A percentile compares a stretch with the other conserved stretches of the same genome.
phyloP scores from a whole-genome alignment of 2,888 invertebrate species.

The Cybosia mesomella region DNA sequence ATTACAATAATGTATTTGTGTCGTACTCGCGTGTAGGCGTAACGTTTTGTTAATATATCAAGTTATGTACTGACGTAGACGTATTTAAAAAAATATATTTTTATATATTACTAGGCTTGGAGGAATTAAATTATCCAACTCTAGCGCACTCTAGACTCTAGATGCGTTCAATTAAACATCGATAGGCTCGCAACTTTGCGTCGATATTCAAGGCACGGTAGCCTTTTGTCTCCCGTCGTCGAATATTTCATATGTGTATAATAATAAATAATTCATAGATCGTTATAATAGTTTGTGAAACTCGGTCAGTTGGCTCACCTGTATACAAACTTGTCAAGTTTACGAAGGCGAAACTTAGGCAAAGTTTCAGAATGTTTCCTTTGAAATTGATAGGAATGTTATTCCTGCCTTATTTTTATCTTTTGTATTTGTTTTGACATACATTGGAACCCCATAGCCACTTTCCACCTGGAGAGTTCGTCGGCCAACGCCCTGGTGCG shows the following conservation, averaged over 20 bases:
- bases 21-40: slow-evolving; percentile 8
- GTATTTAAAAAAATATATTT: background rate
- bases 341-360: background rate
- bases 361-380: background rate
- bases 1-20: slow-evolving; percentile 11
- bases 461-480: too few relatives aligned
- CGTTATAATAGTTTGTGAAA: slow-evolving; percentile 5
- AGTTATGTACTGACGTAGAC: background rate
- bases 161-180: too few relatives aligned
- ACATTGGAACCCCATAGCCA: background rate
- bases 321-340: background rate
- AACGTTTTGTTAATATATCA: slow-evolving; percentile 9
- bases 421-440: background rate
- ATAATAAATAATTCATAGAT: background rate
- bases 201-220: too few relatives aligned
- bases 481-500: too few relatives aligned
- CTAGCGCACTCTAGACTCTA: too few relatives aligned
- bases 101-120: background rate
- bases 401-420: too few relatives aligned
- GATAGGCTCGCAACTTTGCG: too few relatives aligned
- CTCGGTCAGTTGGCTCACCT: background rate
- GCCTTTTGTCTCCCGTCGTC: too few relatives aligned
- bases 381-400: background rate
- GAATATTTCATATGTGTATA: too few relatives aligned
- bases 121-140: background rate